phyloP scores from a whole-genome alignment of 2,888 invertebrate species.

The Enchytraeus crypticus region DNA sequence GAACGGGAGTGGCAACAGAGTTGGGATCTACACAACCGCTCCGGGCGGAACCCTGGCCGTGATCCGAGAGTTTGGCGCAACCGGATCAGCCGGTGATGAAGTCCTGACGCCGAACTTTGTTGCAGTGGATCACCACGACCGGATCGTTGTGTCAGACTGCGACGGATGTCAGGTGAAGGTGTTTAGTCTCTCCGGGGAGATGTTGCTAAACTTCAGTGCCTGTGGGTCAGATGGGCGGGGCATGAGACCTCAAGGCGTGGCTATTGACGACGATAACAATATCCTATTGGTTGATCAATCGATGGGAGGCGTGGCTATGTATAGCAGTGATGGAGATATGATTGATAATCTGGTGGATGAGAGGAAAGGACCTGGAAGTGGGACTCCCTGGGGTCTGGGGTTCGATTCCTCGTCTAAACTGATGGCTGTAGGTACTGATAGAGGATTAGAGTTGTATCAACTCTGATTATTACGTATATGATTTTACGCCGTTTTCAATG shows the following conservation, averaged over 20 bases:
- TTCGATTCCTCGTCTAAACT: not conserved
- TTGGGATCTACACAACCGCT: constrained; percentile 4
- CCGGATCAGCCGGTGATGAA: constrained; percentile 6
- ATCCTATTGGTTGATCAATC: constrained; percentile 21
- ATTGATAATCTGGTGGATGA: constrained; percentile 8
- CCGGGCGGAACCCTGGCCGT: constrained; percentile 1
- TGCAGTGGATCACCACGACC: constrained; percentile 15
- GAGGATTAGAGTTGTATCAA: constrained; percentile 11
- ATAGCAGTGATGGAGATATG: constrained; percentile 13
- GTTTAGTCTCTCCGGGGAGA: constrained; percentile 10
- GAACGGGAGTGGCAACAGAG: not conserved
- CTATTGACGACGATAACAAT: constrained; percentile 9
- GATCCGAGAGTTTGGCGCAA: constrained; percentile 6
- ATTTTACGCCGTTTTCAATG: too few relatives aligned
- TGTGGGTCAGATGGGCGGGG: constrained; percentile 8
- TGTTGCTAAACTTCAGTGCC: constrained; percentile 12
- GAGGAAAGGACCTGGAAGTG: not conserved
- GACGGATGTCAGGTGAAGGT: constrained; percentile 15
- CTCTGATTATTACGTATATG: too few relatives aligned
- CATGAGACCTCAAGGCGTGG: constrained; percentile 17
- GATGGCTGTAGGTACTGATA: constrained; percentile 11
- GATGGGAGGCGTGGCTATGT: constrained; percentile 5
- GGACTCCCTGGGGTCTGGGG: constrained; percentile 13
- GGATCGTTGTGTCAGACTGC: constrained; percentile 16
- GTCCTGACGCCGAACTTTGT: constrained; percentile 10